These are phyloP conservation scores for Nilaparvata lugens DNA, from an alignment of 1,140 invertebrate species.

Conservation along the genomic window DNA sequence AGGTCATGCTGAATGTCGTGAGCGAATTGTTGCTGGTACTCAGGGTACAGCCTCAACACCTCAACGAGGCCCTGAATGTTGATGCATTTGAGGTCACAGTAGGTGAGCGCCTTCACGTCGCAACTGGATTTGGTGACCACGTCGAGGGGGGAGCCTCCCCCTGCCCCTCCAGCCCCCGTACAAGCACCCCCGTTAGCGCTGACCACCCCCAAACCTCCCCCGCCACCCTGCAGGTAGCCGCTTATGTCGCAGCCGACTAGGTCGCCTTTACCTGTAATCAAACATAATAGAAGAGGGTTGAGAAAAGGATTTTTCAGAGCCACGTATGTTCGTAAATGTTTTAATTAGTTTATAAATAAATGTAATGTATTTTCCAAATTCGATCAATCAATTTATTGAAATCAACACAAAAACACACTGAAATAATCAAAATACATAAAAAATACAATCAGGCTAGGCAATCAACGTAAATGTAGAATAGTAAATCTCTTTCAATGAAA, in stretches of 20 bases:
- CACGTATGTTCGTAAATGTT: no score
- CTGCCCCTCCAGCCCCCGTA: conserved; percentile 25
- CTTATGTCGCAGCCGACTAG: conserved; percentile 91
- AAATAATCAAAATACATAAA: no score
- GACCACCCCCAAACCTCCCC: no score
- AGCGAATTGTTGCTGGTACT: conserved; percentile 87
- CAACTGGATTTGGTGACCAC: conserved; percentile 85
- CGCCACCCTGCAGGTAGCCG: conserved; percentile 52
- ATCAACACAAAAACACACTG: no score
- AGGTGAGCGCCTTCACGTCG: conserved; percentile 89
- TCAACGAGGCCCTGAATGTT: conserved; percentile 84
- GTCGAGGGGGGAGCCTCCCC: conserved; percentile 46
- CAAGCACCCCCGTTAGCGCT: conserved; percentile 41
- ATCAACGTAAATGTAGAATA: no score
- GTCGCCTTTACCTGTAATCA: conserved; percentile 80
- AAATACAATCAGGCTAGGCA: no score
- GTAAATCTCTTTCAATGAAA: no score
- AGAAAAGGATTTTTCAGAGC: conserved; percentile 6
- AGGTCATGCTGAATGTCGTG: conserved; percentile 92
- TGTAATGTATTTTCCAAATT: no score
- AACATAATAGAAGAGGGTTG: conserved; percentile 5
- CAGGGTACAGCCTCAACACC: conserved; percentile 81
- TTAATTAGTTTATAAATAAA: no score
- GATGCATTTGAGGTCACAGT: conserved; percentile 93
- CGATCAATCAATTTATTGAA: no score